Conservation (phyloP, 2,113 vertebrate species). For the Phoxinus phoxinus region DNA sequence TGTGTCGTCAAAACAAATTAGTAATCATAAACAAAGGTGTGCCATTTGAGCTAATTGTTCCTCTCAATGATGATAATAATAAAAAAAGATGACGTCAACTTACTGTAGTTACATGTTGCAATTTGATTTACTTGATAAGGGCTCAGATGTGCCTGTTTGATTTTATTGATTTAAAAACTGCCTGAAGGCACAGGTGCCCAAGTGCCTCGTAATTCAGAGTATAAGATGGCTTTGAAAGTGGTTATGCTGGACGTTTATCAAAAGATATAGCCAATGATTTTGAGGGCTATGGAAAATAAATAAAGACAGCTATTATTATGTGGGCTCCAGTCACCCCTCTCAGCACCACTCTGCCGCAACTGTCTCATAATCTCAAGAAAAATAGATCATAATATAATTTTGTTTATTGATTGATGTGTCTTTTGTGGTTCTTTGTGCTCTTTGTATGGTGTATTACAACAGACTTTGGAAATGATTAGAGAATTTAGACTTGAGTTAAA, state of each 20-base stretch:
- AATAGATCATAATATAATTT: constrained; percentile 14
- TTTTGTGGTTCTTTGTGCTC: background rate
- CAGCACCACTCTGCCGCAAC: background rate
- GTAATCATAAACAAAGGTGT: background rate
- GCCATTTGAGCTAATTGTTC: background rate
- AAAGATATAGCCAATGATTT: constrained; percentile 21
- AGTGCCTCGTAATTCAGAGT: background rate
- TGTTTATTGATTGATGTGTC: background rate
- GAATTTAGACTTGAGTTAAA: background rate
- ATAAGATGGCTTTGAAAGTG: constrained; percentile 19
- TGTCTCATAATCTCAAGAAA: background rate
- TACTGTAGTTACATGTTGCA: background rate
- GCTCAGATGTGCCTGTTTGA: constrained; percentile 28
- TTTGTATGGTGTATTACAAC: background rate
- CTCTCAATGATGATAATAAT: background rate
- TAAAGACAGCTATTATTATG: constrained; percentile 1
- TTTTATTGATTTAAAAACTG: constrained; percentile 7
- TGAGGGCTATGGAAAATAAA: background rate
- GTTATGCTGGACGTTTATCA: constrained; percentile 22
- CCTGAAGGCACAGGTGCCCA: constrained; percentile 7
- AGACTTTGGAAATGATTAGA: background rate
- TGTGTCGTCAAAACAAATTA: background rate
- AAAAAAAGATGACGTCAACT: background rate
- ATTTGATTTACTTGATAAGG: constrained; percentile 5
- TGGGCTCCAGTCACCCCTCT: constrained; percentile 51